Evolutionary conservation across 2,888 invertebrate genomes (phyloP), one percentile per base, ranked within the genome.

Genomic region (Phortica magna): DNA sequence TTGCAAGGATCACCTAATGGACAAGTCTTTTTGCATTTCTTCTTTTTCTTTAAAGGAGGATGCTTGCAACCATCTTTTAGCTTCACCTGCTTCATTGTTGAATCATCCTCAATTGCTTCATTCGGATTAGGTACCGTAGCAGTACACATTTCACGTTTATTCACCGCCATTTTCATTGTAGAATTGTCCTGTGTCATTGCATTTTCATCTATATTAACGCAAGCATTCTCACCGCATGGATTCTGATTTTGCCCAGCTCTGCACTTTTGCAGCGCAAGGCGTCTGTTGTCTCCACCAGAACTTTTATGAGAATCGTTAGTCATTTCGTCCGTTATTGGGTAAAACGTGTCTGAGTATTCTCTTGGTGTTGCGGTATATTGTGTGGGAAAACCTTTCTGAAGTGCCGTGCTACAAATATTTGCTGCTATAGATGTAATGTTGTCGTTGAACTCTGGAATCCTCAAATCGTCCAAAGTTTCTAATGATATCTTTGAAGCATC

Each of bases 361-460:
- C 31, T 48, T 9, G 48, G 0, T 2, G 48, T 12, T 48, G 9
- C 48, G 48, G 10, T 12, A 48, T 48, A 12, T 6, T 85, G 82
- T 0, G 79, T 5, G 0, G 82, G 76, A 39, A 90, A 87, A 0
- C 88, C 86, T 19, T 78, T 80, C 43, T 87, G 81, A 5, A 90
- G 64, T 0, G 89, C 89, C 0, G 85, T 83, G 53, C 88, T 89
- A 78, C 90, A 90, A 2, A 90, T 82, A 67, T 83, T 88, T 4
- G 90, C 89, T 0, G 89, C 89, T 65, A 90, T 79, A 0, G 89
- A 81, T 2, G 89, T 89, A 0, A 90, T 81, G n/a, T 81, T 79
- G 9, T 90, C 89, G 71, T 89, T 90, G 7, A 83, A 89, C 10
- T 81, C 80, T 0, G 89, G 83, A 19, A 85, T 73, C n/a, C 80